Evolutionary conservation across 2,888 invertebrate genomes (phyloP).

Genomic region (Odontocerum albicorne): DNA sequence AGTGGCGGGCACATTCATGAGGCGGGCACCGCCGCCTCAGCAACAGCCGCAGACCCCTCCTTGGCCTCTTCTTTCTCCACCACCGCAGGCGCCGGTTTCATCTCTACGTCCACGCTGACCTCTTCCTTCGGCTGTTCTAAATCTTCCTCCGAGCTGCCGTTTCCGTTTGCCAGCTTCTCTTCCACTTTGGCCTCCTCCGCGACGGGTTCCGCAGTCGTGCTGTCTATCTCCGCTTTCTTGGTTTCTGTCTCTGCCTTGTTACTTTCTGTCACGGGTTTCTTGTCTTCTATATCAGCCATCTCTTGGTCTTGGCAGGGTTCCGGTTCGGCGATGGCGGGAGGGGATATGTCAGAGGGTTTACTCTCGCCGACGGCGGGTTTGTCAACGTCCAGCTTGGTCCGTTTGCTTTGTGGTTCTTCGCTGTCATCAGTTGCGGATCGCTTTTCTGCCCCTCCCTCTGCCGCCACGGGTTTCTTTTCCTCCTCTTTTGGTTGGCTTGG

Average conservation of each 20-base stretch:
- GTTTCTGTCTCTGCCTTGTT: too few species aligned
- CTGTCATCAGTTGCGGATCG: conserved; percentile 36
- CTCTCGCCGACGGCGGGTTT: not conserved
- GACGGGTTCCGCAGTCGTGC: conserved; percentile 38
- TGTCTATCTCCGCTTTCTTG: too few species aligned
- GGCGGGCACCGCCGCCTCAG: conserved; percentile 9
- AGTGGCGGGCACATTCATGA: too few species aligned
- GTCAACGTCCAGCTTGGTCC: conserved; percentile 15
- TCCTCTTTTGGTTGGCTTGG: conserved; percentile 3
- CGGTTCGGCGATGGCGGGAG: conserved; percentile 38
- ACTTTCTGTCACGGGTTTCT: conserved; percentile 41
- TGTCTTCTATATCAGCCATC: conserved; percentile 34
- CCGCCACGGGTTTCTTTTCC: not conserved
- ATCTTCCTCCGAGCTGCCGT: conserved; percentile 7
- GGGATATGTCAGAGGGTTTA: conserved; percentile 32
- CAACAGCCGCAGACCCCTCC: conserved; percentile 12
- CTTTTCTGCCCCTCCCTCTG: conserved; percentile 2
- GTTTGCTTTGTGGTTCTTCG: conserved; percentile 27
- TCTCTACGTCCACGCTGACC: conserved; percentile 39
- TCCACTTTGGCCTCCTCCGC: conserved; percentile 27
- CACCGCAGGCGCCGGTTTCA: conserved; percentile 32
- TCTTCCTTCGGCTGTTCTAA: conserved; percentile 30
- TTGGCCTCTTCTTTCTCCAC: conserved; percentile 4
- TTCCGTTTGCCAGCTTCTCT: conserved; percentile 15
- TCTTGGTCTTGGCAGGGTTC: conserved; percentile 5